Evolutionary conservation across 2,888 invertebrate genomes (phyloP), one percentile per base, ranked within the genome.

Genomic region (Furcula furcula): DNA sequence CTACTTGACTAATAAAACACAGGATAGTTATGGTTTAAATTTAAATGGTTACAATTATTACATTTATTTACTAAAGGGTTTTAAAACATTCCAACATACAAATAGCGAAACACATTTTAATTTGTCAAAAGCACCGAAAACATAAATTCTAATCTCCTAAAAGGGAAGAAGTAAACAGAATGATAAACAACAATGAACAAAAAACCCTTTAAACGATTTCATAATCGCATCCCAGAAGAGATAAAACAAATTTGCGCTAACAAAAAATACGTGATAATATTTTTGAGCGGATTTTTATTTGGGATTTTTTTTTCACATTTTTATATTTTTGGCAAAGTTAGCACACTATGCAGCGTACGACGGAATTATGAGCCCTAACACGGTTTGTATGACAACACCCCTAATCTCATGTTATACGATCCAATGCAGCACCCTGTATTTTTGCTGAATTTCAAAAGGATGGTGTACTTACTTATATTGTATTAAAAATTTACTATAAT

Each of bases 331-430:
- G n/a, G n/a, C n/a, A n/a, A n/a, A n/a, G n/a, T n/a, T n/a, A n/a
- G n/a, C n/a, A 36, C 47, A 53, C 47, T 51, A 37, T 53, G 60
- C 49, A 42, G 32, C 36, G 34, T 31, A 38, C 19, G 35, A 34
- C 26, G 53, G 52, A 72, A 55, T 74, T 72, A 70, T 65, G 72
- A 64, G 56, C 48, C 52, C 36, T 53, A 40, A 39, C 54, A 52
- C 54, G 55, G 64, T 63, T 60, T 58, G 38, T 44, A 62, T 60
- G 71, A 67, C 72, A 70, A 47, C 56, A 39, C 31, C 56, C 64
- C 51, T 69, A 69, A 75, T 70, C 65, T 63, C 26, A 33, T 61
- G 43, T 55, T 75, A 71, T 73, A 75, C 59, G 58, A 54, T 42
- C 28, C 31, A 47, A 53, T 62, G 60, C 51, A 60, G 42, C 41